Evolutionary conservation across 2,888 invertebrate species (phyloP).

Genomic region (Conomelus anceps): DNA sequence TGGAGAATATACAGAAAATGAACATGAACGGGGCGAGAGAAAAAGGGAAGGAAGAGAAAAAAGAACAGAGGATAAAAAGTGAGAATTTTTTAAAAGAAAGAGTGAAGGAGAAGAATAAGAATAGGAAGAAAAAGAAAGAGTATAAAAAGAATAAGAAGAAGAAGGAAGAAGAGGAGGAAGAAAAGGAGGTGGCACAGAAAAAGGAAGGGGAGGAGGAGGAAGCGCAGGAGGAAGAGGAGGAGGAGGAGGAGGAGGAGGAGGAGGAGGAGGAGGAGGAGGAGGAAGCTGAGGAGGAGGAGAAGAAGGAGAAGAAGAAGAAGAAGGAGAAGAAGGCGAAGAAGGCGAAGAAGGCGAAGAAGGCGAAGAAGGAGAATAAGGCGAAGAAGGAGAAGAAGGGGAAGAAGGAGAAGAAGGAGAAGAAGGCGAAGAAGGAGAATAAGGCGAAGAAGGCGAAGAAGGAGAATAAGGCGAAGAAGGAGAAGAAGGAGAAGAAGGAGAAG

Average conservation of each 20-base stretch:
- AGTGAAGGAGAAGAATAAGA: background rate
- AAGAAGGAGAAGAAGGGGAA: background rate
- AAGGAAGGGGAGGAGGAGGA: background rate
- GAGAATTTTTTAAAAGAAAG: too few species aligned
- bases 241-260: background rate
- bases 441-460: background rate
- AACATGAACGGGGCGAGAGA: too few species aligned
- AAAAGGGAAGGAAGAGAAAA: too few species aligned
- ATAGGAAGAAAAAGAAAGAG: background rate
- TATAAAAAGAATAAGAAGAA: background rate
- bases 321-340: background rate
- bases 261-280: background rate
- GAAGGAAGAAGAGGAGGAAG: background rate
- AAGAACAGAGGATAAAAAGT: too few species aligned
- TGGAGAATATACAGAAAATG: too few species aligned
- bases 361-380: background rate
- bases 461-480: background rate
- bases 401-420: background rate
- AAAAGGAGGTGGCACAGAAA: background rate
- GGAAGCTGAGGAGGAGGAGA: background rate
- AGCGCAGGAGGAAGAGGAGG: background rate
- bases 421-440: background rate
- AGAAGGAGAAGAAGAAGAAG: background rate
- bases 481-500: background rate
- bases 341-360: background rate